Conservation (phyloP, 2,113 vertebrate genomes). For the Taxidea taxus region DNA sequence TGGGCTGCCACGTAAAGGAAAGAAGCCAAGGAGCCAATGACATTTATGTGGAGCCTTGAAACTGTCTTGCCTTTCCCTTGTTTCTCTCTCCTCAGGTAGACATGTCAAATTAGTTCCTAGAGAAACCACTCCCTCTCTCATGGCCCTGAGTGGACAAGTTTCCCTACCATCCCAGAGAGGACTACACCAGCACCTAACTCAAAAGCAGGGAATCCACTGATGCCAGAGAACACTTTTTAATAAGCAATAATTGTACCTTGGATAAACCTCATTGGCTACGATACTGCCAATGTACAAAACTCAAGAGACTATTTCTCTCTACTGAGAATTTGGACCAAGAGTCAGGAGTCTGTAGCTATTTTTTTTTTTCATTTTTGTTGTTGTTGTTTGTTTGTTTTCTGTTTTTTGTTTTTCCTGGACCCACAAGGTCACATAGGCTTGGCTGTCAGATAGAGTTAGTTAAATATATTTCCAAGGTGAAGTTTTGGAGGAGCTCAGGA, state of each 20-base stretch:
- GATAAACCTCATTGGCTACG: background rate
- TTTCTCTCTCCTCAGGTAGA: background rate
- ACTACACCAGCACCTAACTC: background rate
- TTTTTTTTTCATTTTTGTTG: background rate
- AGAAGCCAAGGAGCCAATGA: background rate
- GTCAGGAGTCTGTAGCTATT: background rate
- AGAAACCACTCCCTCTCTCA: background rate
- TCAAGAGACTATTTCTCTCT: background rate
- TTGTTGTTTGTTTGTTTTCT: background rate
- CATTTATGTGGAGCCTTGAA: background rate
- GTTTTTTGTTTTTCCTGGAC: background rate
- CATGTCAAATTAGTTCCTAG: background rate
- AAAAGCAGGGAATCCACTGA: background rate
- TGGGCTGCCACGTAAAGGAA: background rate
- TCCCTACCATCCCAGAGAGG: background rate
- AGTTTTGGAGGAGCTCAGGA: background rate
- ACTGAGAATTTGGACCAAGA: background rate
- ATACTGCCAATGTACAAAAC: background rate
- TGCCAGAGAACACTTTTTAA: background rate
- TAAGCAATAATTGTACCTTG: background rate
- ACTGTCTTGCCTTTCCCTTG: background rate
- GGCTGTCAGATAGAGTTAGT: background rate
- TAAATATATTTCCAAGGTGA: constrained; percentile 10
- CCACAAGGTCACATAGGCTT: background rate
- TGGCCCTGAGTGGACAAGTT: background rate